A percentile compares a stretch with the other conserved stretches of the same genome.
Conservation (phyloP, 2,888 invertebrate genomes). For the Tachina lurida region DNA sequence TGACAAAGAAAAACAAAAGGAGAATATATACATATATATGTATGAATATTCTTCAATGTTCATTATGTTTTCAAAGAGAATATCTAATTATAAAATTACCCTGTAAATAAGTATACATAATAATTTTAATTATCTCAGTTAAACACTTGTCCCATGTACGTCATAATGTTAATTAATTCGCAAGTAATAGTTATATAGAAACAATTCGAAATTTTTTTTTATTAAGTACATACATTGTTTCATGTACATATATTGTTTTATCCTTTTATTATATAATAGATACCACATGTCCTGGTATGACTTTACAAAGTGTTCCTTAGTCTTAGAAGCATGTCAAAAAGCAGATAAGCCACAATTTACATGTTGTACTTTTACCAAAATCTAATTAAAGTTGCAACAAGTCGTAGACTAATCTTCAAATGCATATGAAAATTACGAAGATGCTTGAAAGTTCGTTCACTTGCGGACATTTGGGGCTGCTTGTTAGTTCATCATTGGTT, state of each 20-base stretch:
- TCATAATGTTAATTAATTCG: background rate
- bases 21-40: no score
- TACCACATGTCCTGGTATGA: slow-evolving; percentile 57
- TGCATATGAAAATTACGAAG: slow-evolving; percentile 4
- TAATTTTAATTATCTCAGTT: background rate
- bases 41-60: no score
- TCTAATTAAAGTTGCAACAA: slow-evolving; percentile 67
- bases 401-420: slow-evolving; percentile 58
- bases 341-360: slow-evolving; percentile 65
- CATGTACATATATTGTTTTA: background rate
- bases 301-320: slow-evolving; percentile 54
- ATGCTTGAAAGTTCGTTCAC: background rate
- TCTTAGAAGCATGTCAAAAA: slow-evolving; percentile 60
- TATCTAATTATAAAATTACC: background rate
- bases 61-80: no score
- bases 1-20: no score
- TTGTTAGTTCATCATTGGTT: background rate
- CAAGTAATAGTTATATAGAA: background rate
- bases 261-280: background rate
- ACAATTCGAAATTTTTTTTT: background rate
- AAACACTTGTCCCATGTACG: background rate
- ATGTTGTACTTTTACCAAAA: slow-evolving; percentile 65
- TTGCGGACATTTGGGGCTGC: background rate
- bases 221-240: background rate
- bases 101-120: background rate